Conservation (phyloP, 2,888 invertebrate genomes). For the Oegoconia quadripuncta region DNA sequence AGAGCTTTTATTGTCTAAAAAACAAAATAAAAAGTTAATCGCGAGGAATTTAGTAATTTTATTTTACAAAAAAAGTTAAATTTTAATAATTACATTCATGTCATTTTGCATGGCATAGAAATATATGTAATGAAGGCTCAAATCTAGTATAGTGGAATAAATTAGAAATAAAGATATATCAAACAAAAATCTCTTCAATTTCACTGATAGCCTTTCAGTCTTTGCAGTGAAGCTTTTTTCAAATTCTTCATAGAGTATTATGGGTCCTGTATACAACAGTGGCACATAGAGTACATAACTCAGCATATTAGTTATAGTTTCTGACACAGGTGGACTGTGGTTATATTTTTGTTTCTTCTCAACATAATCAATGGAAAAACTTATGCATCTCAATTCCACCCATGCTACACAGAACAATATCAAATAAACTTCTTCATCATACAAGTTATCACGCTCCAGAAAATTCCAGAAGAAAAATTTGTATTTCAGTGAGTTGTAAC, state of each 20-base stretch:
- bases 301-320: slow-evolving; percentile 72
- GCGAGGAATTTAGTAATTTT: background rate
- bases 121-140: slow-evolving; percentile 89
- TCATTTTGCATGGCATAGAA: slow-evolving; percentile 87
- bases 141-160: slow-evolving; percentile 85
- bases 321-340: slow-evolving; percentile 19
- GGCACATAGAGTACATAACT: slow-evolving; percentile 92
- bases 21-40: slow-evolving; percentile 9
- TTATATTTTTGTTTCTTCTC: slow-evolving; percentile 36
- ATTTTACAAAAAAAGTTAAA: slow-evolving; percentile 4
- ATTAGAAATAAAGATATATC: slow-evolving; percentile 79
- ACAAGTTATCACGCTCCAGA: slow-evolving; percentile 53
- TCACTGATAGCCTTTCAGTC: slow-evolving; percentile 35
- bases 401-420: slow-evolving; percentile 81
- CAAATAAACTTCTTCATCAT: slow-evolving; percentile 76
- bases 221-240: slow-evolving; percentile 51
- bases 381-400: slow-evolving; percentile 87
- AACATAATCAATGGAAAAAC: slow-evolving; percentile 83
- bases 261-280: slow-evolving; percentile 90
- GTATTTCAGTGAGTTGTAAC: slow-evolving; percentile 72
- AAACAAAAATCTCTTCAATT: slow-evolving; percentile 57
- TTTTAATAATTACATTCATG: slow-evolving; percentile 67
- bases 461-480: slow-evolving; percentile 66
- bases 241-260: slow-evolving; percentile 88
- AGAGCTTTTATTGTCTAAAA: slow-evolving; percentile 79